phyloP scores from a whole-genome alignment of 2,888 invertebrate genomes.

The Troides helena region DNA sequence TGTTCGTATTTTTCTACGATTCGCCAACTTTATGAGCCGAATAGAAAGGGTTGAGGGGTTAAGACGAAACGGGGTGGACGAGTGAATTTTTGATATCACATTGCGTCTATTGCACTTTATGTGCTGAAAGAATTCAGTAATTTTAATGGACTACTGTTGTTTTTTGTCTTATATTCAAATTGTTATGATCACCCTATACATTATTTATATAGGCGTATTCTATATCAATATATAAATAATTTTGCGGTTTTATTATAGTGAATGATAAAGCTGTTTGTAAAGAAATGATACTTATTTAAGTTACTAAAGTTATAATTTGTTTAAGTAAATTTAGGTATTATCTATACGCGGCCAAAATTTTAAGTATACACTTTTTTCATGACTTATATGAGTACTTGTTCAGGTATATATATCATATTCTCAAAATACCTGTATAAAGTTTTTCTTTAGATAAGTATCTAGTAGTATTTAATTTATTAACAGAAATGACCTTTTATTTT shows the following conservation, averaged over 20 bases:
- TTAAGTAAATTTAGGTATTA: too few species aligned
- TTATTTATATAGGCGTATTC: background rate
- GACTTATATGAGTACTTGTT: too few species aligned
- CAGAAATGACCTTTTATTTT: too few species aligned
- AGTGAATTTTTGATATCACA: constrained; percentile 63
- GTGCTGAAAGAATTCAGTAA: constrained; percentile 41
- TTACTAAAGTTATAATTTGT: too few species aligned
- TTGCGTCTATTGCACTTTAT: constrained; percentile 60
- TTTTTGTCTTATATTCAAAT: constrained; percentile 12
- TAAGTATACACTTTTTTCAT: too few species aligned
- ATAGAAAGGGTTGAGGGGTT: constrained; percentile 74
- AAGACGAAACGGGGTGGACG: constrained; percentile 63
- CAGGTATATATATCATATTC: too few species aligned
- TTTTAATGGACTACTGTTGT: constrained; percentile 15
- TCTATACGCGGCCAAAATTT: too few species aligned
- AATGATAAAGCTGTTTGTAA: background rate
- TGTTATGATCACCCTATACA: background rate
- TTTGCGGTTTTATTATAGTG: background rate
- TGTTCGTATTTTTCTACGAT: constrained; percentile 77
- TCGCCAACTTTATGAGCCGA: constrained; percentile 75
- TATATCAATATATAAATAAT: background rate
- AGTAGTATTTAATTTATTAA: too few species aligned
- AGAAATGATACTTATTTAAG: too few species aligned
- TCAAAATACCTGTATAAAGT: too few species aligned
- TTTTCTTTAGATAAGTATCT: too few species aligned